Evolutionary conservation across 2,888 invertebrate species (phyloP).

Genomic region (Harpalus rubripes): DNA sequence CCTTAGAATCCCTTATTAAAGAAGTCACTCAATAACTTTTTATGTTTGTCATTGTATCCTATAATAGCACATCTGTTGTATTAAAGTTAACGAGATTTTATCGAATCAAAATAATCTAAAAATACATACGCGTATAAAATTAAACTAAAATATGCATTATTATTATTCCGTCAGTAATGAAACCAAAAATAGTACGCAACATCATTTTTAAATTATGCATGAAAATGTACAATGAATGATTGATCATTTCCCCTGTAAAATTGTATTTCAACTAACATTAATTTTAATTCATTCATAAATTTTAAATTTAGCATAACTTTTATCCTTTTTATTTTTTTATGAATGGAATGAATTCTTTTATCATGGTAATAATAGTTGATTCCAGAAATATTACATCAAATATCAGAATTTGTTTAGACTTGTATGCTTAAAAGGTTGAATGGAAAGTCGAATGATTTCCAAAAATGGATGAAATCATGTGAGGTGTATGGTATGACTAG

Average conservation of each 20-base stretch:
- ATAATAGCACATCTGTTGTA: not conserved
- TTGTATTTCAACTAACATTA: not conserved
- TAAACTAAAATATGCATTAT: not conserved
- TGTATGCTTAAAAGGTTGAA: too few species aligned
- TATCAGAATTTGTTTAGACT: too few species aligned
- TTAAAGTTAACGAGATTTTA: not conserved
- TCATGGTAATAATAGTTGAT: too few species aligned
- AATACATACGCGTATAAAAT: not conserved
- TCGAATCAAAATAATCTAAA: not conserved
- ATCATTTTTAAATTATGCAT: not conserved
- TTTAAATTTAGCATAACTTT: not conserved
- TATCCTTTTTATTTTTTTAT: not conserved
- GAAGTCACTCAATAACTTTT: too few species aligned
- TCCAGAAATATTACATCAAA: too few species aligned
- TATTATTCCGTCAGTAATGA: not conserved
- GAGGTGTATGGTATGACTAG: too few species aligned
- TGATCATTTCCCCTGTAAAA: not conserved
- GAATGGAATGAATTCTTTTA: too few species aligned
- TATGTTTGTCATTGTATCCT: too few species aligned
- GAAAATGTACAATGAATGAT: not conserved
- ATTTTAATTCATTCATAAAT: constrained; percentile 1
- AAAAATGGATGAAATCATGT: too few species aligned
- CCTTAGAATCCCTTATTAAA: too few species aligned
- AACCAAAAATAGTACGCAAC: not conserved
- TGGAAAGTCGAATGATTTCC: too few species aligned